Conservation (phyloP, 2,797 vertebrate species). For the Apodemus agrarius region DNA sequence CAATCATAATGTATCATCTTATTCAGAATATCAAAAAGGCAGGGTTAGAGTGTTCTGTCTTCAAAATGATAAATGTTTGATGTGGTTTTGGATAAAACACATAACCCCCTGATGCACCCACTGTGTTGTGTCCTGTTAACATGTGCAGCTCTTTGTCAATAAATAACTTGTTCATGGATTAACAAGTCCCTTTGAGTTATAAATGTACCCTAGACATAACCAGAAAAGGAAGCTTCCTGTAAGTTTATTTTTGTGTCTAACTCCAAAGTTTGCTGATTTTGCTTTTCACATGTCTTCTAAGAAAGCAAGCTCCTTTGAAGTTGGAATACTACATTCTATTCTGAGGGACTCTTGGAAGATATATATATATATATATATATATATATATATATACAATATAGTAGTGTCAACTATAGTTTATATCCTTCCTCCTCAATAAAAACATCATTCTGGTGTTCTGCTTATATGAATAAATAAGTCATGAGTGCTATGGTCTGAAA, state of each 20-base stretch:
- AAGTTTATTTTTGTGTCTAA: constrained; percentile 47
- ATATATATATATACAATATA: no score
- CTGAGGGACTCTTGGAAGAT: not conserved
- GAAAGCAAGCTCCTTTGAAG: not conserved
- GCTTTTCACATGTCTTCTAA: not conserved
- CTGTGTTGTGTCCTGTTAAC: not conserved
- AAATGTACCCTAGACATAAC: not conserved
- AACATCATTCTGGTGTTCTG: not conserved
- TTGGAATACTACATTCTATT: not conserved
- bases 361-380: not conserved
- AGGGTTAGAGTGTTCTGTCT: not conserved
- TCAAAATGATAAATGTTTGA: not conserved
- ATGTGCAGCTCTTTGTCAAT: not conserved
- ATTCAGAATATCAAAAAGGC: not conserved
- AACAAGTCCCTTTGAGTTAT: not conserved
- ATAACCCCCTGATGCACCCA: not conserved
- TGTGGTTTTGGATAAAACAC: not conserved
- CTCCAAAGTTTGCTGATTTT: not conserved
- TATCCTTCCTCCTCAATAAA: not conserved
- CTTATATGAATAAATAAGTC: not conserved
- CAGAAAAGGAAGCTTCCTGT: not conserved
- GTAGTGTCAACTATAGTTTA: not conserved
- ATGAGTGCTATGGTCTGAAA: not conserved
- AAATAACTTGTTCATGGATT: not conserved
- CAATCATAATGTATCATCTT: not conserved